Evolutionary conservation across 2,113 vertebrate species (phyloP), one percentile per base, ranked within the genome.

Genomic region (Sorex araneus): DNA sequence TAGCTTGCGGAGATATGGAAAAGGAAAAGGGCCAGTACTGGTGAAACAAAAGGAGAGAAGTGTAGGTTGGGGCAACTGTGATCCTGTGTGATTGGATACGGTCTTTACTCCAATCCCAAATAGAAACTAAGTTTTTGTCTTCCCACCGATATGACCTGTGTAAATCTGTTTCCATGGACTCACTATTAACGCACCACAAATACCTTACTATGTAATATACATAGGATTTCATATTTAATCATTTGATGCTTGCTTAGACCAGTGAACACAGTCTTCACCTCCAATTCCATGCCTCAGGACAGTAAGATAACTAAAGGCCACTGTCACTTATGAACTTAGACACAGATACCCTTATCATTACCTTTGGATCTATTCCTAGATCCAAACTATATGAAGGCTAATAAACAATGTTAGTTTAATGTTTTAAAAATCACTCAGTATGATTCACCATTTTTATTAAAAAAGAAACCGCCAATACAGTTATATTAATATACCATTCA

Each of bases 401-500:
- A 75, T 54, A 32, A 34, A 47, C 21, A 30, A 19, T 76, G 25
- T 77, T 84, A 23, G 40, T 57, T 85, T 89, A 76, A 57, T 23
- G 63, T 19, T 74, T 1, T 25, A 63, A 25, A 63, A 63, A 40
- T 71, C 13, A 70, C 47, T 63, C 88, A 30, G 2, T 80, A 1
- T 71, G 84, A 69, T 76, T 84, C 25, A 86, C 57, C 27, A 57
- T 91, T 84, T 78, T 70, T 84, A 84, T 34, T 30, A n/a, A 47
- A 30, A 43, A 73, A n/a, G n/a, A n/a, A 83, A 78, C 30, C 57
- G 15, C 1, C 4, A 1, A 1, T 11, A 73, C 30, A 77, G 8
- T 67, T 85, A 30, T 71, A 76, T 87, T 63, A 8, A 77, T 30
- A 67, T 23, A 67, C 8, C n/a, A 63, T 79, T 84, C 60, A 30